Evolutionary conservation across 2,113 vertebrate species (phyloP).

Genomic region (Poeciliopsis retropinna): DNA sequence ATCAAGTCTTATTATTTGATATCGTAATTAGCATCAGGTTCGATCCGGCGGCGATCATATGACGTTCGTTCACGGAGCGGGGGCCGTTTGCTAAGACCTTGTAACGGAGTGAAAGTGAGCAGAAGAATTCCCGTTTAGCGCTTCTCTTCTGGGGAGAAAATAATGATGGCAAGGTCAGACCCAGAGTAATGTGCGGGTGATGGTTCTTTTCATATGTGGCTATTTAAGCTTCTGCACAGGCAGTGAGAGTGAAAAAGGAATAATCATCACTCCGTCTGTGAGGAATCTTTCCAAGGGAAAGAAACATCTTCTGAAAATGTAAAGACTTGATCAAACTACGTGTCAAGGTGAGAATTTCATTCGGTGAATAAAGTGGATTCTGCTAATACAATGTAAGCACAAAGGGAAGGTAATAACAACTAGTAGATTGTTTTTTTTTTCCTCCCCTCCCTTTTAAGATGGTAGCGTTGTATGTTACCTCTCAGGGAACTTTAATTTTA

Average conservation of each 20-base stretch:
- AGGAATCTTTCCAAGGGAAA: constrained; percentile 1
- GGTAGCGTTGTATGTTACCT: constrained; percentile 2
- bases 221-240: neutral
- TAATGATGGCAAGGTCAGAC: constrained; percentile 27
- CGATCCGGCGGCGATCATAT: neutral
- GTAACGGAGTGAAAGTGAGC: constrained; percentile 15
- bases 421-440: constrained; percentile 1
- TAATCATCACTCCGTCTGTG: neutral
- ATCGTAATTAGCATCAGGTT: neutral
- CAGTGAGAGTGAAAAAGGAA: neutral
- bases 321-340: neutral
- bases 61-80: neutral
- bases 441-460: neutral
- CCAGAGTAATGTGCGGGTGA: constrained; percentile 8
- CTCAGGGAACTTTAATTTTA: constrained; percentile 44
- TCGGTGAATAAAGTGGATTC: neutral
- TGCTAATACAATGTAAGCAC: neutral
- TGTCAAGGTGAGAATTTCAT: neutral
- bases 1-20: neutral
- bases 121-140: constrained; percentile 10
- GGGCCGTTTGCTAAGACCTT: constrained; percentile 8
- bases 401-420: constrained; percentile 11
- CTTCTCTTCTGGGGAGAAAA: constrained; percentile 3
- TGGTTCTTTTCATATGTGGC: constrained; percentile 18
- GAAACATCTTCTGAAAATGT: constrained; percentile 5